Evolutionary conservation across 2,888 invertebrate species (phyloP).

Genomic region (Sipha maydis): DNA sequence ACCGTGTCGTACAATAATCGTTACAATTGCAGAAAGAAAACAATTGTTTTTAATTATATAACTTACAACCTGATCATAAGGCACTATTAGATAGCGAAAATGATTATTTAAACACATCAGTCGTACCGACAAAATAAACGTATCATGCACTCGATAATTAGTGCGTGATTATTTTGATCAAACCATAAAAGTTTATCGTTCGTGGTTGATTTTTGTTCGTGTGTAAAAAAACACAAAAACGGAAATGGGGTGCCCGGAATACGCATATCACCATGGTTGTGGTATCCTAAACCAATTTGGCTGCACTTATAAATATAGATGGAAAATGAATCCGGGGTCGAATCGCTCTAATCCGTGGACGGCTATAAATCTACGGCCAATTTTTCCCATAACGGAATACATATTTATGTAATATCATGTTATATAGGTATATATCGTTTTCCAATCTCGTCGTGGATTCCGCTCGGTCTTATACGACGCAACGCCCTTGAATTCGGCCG

Average conservation of each 20-base stretch:
- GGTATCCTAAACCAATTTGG: constrained; percentile 47
- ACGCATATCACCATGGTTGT: background rate
- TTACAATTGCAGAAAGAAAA: too few relatives aligned
- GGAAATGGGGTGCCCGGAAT: background rate
- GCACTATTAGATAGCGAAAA: background rate
- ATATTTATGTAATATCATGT: constrained; percentile 6
- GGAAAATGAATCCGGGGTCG: constrained; percentile 48
- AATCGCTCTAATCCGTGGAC: constrained; percentile 33
- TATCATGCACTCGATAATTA: background rate
- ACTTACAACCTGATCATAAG: background rate
- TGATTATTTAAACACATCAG: background rate
- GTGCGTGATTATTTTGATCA: background rate
- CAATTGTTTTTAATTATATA: too few relatives aligned
- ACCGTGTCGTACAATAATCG: background rate
- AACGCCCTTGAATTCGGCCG: constrained; percentile 36
- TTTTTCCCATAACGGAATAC: constrained; percentile 43
- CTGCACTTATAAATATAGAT: constrained; percentile 56
- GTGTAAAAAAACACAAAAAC: constrained; percentile 4
- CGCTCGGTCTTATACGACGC: background rate
- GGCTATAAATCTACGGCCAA: constrained; percentile 55
- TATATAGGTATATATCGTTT: constrained; percentile 34
- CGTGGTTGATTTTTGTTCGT: background rate
- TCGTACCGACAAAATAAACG: background rate
- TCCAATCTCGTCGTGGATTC: constrained; percentile 44
- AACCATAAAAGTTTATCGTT: background rate